These are phyloP conservation scores for Misgurnus mizolepis DNA, from an alignment of 2,113 vertebrate genomes.

Conservation along the genomic window DNA sequence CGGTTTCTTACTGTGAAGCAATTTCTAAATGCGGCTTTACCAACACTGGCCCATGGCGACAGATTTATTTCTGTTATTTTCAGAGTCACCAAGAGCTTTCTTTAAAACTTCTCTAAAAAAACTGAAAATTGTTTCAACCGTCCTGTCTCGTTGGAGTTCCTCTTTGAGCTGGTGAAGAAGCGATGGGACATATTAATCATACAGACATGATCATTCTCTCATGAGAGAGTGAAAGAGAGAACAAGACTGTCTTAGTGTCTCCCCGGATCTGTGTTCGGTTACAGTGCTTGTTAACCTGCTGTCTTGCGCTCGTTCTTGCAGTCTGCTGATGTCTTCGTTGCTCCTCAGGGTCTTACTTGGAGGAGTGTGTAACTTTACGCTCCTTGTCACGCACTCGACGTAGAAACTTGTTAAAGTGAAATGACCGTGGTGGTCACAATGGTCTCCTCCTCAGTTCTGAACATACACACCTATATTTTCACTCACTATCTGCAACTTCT, in stretches of 20 bases:
- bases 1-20: constrained; percentile 1
- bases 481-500: neutral
- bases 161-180: constrained; percentile 21
- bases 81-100: neutral
- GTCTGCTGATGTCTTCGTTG: constrained; percentile 37
- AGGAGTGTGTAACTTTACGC: constrained; percentile 1
- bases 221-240: neutral
- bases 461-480: neutral
- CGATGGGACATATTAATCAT: constrained; percentile 50
- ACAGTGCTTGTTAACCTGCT: constrained; percentile 25
- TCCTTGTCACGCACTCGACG: neutral
- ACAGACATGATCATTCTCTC: constrained; percentile 38
- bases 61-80: neutral
- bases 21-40: neutral
- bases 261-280: constrained; percentile 20
- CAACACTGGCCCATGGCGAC: neutral
- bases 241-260: constrained; percentile 12
- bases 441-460: neutral
- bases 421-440: neutral
- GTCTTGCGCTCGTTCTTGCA: constrained; percentile 27
- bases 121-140: neutral
- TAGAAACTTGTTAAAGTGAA: constrained; percentile 8
- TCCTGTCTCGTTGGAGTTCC: neutral
- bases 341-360: neutral
- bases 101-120: neutral